Evolutionary conservation across 30 jellyfish, hydroid and myxozoan species (phyloP).

Genomic region (Pelagia noctiluca): DNA sequence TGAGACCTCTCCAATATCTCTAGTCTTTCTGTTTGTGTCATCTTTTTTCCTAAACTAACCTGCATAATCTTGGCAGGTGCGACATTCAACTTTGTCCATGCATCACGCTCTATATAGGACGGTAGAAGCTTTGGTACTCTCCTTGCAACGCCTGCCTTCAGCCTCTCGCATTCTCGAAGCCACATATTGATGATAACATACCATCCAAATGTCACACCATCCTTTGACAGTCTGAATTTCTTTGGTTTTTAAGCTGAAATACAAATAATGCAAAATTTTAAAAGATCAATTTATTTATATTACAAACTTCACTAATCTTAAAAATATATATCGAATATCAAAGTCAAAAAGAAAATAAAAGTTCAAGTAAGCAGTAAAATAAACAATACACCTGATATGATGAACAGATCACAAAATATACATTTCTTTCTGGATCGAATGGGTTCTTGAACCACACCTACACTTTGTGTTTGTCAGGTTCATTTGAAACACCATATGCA

Average conservation of each 20-base stretch:
- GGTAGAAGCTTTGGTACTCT: slow-evolving; percentile 15
- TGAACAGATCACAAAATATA: slow-evolving; percentile 32
- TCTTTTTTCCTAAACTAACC: slow-evolving; percentile 2
- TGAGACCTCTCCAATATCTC: background rate
- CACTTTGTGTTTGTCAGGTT: slow-evolving; percentile 27
- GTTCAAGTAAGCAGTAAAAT: slow-evolving; percentile 2
- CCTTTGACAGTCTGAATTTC: slow-evolving; percentile 3
- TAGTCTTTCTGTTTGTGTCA: background rate
- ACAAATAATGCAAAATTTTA: background rate
- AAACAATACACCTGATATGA: slow-evolving; percentile 36
- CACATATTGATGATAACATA: background rate
- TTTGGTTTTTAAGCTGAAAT: slow-evolving; percentile 1
- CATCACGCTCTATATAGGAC: slow-evolving; percentile 18
- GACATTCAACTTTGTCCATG: slow-evolving; percentile 19
- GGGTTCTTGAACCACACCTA: slow-evolving; percentile 38
- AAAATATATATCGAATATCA: background rate
- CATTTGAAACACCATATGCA: slow-evolving; percentile 28
- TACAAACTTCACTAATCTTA: background rate
- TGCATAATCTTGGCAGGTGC: slow-evolving; percentile 24
- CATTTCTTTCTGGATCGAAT: slow-evolving; percentile 33
- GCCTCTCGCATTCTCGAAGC: slow-evolving; percentile 16
- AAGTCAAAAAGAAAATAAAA: background rate
- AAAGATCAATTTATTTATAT: background rate
- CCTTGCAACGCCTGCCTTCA: background rate
- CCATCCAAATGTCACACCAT: slow-evolving; percentile 27